Evolutionary conservation across 2,888 invertebrate species (phyloP).

Genomic region (Eupithecia vulgata): DNA sequence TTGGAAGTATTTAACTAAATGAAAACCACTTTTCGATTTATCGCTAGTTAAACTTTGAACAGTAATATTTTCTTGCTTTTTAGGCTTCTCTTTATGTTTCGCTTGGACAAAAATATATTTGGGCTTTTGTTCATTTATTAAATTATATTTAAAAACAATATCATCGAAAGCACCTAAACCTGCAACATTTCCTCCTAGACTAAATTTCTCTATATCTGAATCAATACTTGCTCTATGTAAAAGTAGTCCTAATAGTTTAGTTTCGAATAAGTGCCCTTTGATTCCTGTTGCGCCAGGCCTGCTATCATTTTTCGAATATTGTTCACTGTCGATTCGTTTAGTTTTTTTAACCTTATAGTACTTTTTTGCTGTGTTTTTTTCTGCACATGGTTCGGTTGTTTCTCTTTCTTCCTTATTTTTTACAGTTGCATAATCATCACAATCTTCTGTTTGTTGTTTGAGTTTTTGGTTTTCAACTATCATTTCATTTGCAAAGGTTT

Average conservation of each 20-base stretch:
- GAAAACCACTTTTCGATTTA: not conserved
- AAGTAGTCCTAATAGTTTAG: conserved; percentile 20
- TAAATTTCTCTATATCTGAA: conserved; percentile 23
- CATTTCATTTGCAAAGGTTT: not conserved
- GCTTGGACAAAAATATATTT: conserved; percentile 46
- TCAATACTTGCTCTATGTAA: conserved; percentile 35
- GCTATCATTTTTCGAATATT: not conserved
- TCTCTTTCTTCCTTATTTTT: not conserved
- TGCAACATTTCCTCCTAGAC: conserved; percentile 27
- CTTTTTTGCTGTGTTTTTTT: not conserved
- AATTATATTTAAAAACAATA: conserved; percentile 43
- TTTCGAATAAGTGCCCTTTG: conserved; percentile 24
- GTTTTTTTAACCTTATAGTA: not conserved
- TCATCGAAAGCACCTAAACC: conserved; percentile 49
- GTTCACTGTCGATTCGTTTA: not conserved
- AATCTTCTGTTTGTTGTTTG: not conserved
- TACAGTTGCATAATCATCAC: not conserved
- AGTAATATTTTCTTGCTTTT: conserved; percentile 15
- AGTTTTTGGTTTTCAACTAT: not conserved
- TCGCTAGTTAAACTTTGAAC: conserved; percentile 2
- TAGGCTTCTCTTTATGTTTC: conserved; percentile 32
- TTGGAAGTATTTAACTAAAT: conserved; percentile 19
- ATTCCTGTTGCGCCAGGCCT: conserved; percentile 20
- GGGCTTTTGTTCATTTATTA: conserved; percentile 26
- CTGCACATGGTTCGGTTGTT: not conserved